phyloP scores from a whole-genome alignment of 2,888 invertebrate genomes.

The Drosophila aldrichi region DNA sequence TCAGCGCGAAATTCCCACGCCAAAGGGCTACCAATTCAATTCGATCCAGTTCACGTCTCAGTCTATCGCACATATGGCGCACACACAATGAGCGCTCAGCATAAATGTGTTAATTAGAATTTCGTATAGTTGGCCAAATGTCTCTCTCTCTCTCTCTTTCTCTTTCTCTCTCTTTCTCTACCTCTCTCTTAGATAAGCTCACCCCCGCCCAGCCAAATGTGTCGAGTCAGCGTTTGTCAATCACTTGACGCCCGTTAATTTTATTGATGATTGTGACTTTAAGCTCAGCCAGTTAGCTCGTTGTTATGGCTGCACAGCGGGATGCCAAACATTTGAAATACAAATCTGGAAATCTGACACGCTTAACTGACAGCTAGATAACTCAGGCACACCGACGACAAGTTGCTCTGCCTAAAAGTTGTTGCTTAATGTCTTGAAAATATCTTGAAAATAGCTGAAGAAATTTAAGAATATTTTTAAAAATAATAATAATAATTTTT shows the following conservation, averaged over 20 bases:
- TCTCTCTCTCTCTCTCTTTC: slow-evolving; percentile 13
- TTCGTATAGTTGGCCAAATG: slow-evolving; percentile 31
- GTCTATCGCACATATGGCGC: slow-evolving; percentile 75
- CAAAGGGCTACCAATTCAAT: slow-evolving; percentile 53
- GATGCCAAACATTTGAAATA: slow-evolving; percentile 37
- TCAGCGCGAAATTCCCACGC: slow-evolving; percentile 68
- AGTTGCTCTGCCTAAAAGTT: slow-evolving; percentile 8
- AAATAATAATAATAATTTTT: background rate
- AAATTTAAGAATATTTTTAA: no score
- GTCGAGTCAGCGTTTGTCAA: slow-evolving; percentile 57
- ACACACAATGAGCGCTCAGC: slow-evolving; percentile 32
- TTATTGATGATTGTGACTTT: slow-evolving; percentile 37
- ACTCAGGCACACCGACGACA: slow-evolving; percentile 1
- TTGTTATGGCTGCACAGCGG: slow-evolving; percentile 37
- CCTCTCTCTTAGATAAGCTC: slow-evolving; percentile 21
- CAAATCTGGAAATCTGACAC: background rate
- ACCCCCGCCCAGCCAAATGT: slow-evolving; percentile 10
- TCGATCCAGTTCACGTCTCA: slow-evolving; percentile 23
- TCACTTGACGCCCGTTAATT: slow-evolving; percentile 48
- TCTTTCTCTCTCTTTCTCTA: slow-evolving; percentile 13
- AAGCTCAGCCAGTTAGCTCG: slow-evolving; percentile 21
- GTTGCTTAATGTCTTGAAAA: background rate
- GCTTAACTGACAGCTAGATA: background rate
- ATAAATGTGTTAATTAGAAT: slow-evolving; percentile 77
- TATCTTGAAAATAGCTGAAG: no score